A percentile compares a stretch with the other conserved stretches of the same genome.
These are phyloP conservation scores for Caiman crocodilus DNA, from an alignment of 2,797 vertebrate species.

Conservation along the genomic window DNA sequence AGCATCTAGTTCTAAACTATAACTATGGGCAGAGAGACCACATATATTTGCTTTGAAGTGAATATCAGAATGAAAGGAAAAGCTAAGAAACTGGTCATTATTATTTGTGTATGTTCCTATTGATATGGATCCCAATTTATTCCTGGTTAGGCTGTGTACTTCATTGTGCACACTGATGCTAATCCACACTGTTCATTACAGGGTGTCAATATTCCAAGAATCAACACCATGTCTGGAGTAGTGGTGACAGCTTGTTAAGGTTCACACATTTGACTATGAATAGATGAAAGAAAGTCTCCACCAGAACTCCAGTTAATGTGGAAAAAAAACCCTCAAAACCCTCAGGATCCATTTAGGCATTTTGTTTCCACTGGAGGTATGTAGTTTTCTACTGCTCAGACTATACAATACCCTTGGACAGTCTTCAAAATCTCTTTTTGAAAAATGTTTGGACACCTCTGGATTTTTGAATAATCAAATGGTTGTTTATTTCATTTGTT, in stretches of 20 bases:
- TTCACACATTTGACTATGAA: not conserved
- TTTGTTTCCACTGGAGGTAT: not conserved
- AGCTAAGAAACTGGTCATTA: not conserved
- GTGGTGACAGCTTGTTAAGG: not conserved
- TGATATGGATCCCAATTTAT: not conserved
- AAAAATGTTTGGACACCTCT: not conserved
- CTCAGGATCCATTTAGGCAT: not conserved
- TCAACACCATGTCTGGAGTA: not conserved
- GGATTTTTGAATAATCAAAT: slow-evolving; percentile 51
- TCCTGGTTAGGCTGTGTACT: not conserved
- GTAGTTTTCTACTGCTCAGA: not conserved
- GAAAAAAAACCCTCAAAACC: accelerated
- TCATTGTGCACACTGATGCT: not conserved
- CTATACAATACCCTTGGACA: not conserved
- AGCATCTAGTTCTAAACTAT: not conserved
- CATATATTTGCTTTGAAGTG: not conserved
- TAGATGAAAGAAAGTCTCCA: not conserved
- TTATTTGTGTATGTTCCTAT: not conserved
- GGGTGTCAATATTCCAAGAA: not conserved
- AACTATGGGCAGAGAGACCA: not conserved
- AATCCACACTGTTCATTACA: not conserved
- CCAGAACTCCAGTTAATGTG: not conserved
- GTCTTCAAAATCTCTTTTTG: not conserved
- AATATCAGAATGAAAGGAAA: not conserved
- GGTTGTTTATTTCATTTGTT: slow-evolving; percentile 35